phyloP scores from a whole-genome alignment of 2,888 invertebrate species.

The Cephus pygmeus region DNA sequence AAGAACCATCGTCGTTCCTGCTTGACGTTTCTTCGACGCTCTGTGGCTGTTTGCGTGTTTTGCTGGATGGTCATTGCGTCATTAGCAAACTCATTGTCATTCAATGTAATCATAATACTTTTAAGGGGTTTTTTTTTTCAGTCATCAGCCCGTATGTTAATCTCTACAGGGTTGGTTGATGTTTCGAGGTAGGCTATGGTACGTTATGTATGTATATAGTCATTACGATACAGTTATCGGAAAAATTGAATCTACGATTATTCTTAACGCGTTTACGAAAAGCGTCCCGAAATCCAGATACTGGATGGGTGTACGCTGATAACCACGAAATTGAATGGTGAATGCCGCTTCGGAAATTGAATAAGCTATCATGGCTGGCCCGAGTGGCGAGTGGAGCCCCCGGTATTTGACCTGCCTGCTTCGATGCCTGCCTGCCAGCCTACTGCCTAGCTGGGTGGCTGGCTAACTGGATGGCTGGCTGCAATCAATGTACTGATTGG shows the following conservation, averaged over 20 bases:
- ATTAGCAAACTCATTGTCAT: neutral
- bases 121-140: neutral
- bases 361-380: conserved; percentile 58
- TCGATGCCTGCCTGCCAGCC: neutral
- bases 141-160: neutral
- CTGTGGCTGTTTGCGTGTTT: neutral
- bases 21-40: neutral
- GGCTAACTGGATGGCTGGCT: conserved; percentile 21
- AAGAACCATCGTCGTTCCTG: neutral
- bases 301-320: conserved; percentile 51
- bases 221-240: neutral
- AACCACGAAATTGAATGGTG: conserved; percentile 60
- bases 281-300: conserved; percentile 45
- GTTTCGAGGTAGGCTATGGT: neutral
- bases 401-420: conserved; percentile 58
- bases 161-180: neutral
- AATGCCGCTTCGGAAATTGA: conserved; percentile 63
- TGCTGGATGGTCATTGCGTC: neutral
- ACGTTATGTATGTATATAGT: neutral
- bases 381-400: conserved; percentile 47
- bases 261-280: neutral
- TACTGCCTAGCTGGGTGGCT: neutral
- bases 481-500: conserved; percentile 62
- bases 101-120: neutral
- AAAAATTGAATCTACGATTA: neutral